Evolutionary conservation across 2,888 invertebrate species (phyloP).

Genomic region (Rotaria socialis): DNA sequence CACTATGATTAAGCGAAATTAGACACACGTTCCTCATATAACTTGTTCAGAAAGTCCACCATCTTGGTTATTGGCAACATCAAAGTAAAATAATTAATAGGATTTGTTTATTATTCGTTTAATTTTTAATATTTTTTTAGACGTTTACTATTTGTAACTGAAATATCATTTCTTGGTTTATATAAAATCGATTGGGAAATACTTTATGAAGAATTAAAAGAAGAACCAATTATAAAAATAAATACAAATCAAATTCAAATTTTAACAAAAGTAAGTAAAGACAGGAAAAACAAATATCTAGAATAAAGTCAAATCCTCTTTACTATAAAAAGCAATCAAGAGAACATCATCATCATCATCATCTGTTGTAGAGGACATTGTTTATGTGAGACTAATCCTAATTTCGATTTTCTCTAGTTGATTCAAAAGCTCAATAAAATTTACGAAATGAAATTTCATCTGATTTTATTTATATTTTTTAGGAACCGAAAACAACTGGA

Average conservation of each 20-base stretch:
- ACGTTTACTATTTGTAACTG: background rate
- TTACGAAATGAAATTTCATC: background rate
- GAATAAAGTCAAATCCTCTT: background rate
- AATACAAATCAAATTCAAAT: background rate
- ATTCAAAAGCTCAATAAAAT: background rate
- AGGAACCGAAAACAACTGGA: background rate
- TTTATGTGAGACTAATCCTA: background rate
- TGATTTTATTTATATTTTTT: background rate
- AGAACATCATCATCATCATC: background rate
- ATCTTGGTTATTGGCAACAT: constrained; percentile 25
- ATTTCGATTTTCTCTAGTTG: no score
- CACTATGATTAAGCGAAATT: no score
- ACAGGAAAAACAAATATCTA: background rate
- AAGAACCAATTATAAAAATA: background rate
- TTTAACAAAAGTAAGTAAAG: background rate
- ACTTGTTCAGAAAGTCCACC: background rate
- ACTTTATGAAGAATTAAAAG: background rate
- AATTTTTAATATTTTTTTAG: background rate
- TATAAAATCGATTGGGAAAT: constrained; percentile 9
- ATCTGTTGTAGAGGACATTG: background rate
- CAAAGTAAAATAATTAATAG: background rate
- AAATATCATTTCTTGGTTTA: background rate
- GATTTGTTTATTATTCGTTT: background rate
- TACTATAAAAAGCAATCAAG: background rate
- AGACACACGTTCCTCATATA: constrained; percentile 7